Evolutionary conservation across 2,113 vertebrate genomes (phyloP).

Genomic region (Mixornis gularis): DNA sequence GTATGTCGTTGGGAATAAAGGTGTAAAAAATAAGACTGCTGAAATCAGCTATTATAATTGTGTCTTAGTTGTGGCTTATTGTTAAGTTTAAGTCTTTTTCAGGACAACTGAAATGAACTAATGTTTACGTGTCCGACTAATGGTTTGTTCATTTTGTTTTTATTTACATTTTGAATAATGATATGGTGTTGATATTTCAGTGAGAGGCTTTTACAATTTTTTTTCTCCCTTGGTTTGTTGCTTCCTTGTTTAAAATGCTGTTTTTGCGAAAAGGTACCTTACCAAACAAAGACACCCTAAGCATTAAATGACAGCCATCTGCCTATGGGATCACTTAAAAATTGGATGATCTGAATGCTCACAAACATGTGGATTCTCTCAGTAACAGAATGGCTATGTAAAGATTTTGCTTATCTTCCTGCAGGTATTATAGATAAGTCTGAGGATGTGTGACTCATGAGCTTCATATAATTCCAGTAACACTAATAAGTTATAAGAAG

Average conservation of each 20-base stretch:
- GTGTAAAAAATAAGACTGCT: not conserved
- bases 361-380: not conserved
- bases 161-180: not conserved
- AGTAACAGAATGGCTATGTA: not conserved
- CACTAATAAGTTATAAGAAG: not conserved
- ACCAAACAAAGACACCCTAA: not conserved
- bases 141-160: not conserved
- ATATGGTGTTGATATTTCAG: not conserved
- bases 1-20: not conserved
- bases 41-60: not conserved
- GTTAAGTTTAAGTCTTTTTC: not conserved
- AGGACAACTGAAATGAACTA: not conserved
- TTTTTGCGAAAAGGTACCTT: not conserved
- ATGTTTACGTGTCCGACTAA: not conserved
- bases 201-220: not conserved
- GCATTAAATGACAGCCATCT: not conserved
- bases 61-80: not conserved
- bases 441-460: not conserved
- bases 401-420: not conserved
- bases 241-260: not conserved
- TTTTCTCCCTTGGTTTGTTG: not conserved
- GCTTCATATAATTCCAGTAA: not conserved
- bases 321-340: not conserved
- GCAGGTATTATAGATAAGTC: not conserved
- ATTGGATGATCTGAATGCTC: not conserved